Evolutionary conservation across 2,888 invertebrate species (phyloP), one percentile per base, ranked within the genome.

Genomic region (Nomada goodeniana): DNA sequence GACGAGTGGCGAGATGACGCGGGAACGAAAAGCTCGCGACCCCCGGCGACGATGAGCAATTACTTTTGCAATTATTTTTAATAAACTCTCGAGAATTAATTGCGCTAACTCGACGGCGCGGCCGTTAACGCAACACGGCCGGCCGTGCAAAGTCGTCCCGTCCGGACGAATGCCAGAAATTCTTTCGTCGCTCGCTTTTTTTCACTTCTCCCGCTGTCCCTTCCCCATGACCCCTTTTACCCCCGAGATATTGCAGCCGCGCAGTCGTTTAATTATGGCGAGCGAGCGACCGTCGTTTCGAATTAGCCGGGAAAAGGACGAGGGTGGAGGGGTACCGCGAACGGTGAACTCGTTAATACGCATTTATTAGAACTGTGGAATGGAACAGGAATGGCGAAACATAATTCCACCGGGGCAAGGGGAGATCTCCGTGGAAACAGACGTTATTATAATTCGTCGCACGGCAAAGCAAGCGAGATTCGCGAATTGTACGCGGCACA

Each of bases 31-130:
- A 57, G 60, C 76, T 26, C 11, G 50, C 26, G 23, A n/a, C 20
- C 36, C 55, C 47, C 23, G 23, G 42, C 47, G 42, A 18, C 60
- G 11, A 36, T 55, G 15, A 68, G 80, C 81, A 81, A 81, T 81
- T 81, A 73, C 73, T 80, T 81, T 80, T 50, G 81, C 80, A 81
- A 81, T 81, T 81, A 81, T 80, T 81, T 81, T 81, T 81, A 81
- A 81, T 81, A 81, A 81, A 81, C 73, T 50, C 80, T 81, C 80
- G 60, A 80, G 80, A 81, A 80, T 81, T 81, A 81, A 81, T 81
- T 81, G 81, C 80, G 80, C 68, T 64, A 64, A 80, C 72, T 57
- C 53, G 65, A 18, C n/a, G 57, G n/a, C 57, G 53, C 11, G 47
- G 44, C 15, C 20, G 57, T 29, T 57, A 57, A 50, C 55, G 20